A percentile compares a stretch with the other conserved stretches of the same genome.
These are phyloP conservation scores for Diadumene lineata DNA, from an alignment of 92 coral and sea anemone genomes.

Conservation along the genomic window DNA sequence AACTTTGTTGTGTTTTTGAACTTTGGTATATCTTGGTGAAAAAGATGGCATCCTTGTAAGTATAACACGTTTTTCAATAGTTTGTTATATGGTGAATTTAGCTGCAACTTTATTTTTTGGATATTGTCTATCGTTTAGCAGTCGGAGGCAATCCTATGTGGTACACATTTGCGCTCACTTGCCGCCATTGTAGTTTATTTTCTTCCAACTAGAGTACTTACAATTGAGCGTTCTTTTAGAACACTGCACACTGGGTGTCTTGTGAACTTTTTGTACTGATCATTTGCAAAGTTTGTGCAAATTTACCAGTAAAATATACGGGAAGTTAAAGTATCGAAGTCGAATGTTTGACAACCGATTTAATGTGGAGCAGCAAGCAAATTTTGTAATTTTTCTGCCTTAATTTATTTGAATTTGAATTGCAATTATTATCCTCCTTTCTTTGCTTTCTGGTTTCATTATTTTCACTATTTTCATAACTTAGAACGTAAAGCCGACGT, in stretches of 20 bases:
- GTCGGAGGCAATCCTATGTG: not conserved
- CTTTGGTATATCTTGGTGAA: conserved; percentile 38
- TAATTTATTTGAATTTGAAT: no score
- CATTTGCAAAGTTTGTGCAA: no score
- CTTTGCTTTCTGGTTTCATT: not conserved
- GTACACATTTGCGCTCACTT: conserved; percentile 17
- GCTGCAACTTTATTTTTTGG: conserved; percentile 1
- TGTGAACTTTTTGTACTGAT: no score
- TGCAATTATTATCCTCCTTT: no score
- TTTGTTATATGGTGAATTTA: not conserved
- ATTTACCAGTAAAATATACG: no score
- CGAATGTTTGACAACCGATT: not conserved
- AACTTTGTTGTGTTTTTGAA: conserved; percentile 22
- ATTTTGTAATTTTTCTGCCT: no score
- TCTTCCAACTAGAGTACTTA: not conserved
- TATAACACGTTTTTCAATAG: not conserved
- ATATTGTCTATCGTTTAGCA: not conserved
- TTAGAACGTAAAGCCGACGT: not conserved
- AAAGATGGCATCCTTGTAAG: conserved; percentile 97
- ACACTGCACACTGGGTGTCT: no score
- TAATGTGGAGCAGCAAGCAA: no score
- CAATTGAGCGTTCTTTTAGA: not conserved
- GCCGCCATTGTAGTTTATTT: not conserved
- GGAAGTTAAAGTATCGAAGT: not conserved
- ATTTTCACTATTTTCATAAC: not conserved